Percentiles rank a stretch among this genome's conserved stretches.
These are phyloP conservation scores for Burhinus oedicnemus DNA, from an alignment of 2,113 vertebrate genomes.

Conservation along the genomic window DNA sequence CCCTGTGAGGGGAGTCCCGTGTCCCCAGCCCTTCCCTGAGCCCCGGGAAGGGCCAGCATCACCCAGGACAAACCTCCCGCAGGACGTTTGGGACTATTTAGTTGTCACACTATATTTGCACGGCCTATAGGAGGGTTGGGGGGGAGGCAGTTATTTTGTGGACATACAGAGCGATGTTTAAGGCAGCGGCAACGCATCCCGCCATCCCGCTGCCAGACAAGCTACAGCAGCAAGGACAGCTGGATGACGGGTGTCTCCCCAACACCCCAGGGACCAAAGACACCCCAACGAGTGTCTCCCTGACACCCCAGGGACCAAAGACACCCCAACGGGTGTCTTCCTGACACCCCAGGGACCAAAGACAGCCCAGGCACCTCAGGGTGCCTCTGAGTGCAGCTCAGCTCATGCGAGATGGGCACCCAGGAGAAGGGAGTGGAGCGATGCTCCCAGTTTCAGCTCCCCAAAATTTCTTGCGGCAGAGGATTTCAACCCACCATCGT, in stretches of 20 bases:
- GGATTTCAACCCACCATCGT: background rate
- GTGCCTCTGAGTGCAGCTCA: background rate
- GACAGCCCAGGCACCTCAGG: no score
- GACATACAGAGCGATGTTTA: accelerated
- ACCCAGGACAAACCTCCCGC: accelerated
- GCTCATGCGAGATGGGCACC: accelerated
- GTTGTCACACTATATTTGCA: accelerated
- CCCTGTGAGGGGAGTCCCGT: accelerated
- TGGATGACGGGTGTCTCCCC: background rate
- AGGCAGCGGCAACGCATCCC: accelerated
- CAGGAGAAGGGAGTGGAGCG: accelerated
- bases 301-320: background rate
- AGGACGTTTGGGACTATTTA: background rate
- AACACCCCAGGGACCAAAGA: no score
- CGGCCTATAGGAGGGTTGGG: accelerated
- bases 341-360: background rate
- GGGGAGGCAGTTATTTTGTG: background rate
- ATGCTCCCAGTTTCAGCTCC: accelerated
- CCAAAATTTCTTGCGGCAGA: accelerated
- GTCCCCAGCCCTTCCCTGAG: background rate
- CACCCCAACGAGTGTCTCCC: no score
- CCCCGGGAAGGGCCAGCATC: accelerated
- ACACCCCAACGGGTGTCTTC: no score
- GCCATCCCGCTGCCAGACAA: accelerated
- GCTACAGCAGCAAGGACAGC: background rate